Evolutionary conservation across 2,888 invertebrate genomes (phyloP).

Genomic region (Dioctria linearis): DNA sequence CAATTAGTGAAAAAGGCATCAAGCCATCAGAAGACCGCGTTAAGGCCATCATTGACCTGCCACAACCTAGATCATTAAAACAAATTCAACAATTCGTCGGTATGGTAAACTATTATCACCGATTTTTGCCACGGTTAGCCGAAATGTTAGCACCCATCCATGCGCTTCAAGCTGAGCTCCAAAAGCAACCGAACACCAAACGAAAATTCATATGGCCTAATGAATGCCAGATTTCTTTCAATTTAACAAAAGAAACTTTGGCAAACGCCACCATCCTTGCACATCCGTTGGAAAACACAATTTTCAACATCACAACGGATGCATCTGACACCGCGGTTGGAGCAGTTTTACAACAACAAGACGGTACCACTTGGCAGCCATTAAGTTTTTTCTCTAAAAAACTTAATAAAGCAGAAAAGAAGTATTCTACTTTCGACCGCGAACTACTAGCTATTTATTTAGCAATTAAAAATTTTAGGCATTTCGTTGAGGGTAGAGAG

Average conservation of each 20-base stretch:
- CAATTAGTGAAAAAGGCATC: no score
- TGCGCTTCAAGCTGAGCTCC: background rate
- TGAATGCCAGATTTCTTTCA: background rate
- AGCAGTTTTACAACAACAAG: conserved; percentile 14
- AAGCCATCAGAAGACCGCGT: no score
- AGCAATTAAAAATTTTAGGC: background rate
- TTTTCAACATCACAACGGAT: background rate
- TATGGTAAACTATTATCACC: no score
- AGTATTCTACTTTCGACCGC: background rate
- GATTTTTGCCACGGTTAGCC: no score
- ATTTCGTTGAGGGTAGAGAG: no score
- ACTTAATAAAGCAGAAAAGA: background rate
- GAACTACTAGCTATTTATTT: background rate
- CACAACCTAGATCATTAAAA: no score
- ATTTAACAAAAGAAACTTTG: conserved; percentile 10
- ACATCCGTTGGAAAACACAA: background rate
- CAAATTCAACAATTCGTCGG: no score
- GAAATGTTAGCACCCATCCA: background rate
- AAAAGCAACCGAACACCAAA: no score
- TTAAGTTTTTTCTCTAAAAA: background rate
- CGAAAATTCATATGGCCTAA: no score
- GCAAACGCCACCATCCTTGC: conserved; percentile 15
- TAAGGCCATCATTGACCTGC: no score
- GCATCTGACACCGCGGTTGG: conserved; percentile 3
- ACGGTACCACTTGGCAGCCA: background rate